A percentile compares a stretch with the other conserved stretches of the same genome.
These are phyloP conservation scores for Neomorphus geoffroyi DNA, from an alignment of 2,797 vertebrate genomes.

Conservation along the genomic window DNA sequence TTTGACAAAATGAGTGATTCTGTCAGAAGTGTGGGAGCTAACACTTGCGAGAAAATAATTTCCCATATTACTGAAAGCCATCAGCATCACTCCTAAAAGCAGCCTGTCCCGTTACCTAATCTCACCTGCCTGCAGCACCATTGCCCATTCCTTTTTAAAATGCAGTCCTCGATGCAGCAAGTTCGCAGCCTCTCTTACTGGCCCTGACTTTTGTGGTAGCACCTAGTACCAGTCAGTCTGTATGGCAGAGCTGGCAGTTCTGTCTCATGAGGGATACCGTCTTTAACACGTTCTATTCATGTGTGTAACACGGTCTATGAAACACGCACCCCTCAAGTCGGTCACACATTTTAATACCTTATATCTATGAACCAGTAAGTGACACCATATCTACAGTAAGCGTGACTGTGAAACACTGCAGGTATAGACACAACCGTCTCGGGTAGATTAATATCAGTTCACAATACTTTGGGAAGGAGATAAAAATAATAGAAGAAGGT, in stretches of 20 bases:
- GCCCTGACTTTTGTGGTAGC: not conserved
- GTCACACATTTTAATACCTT: not conserved
- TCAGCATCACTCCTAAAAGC: not conserved
- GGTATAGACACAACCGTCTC: not conserved
- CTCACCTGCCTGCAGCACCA: not conserved
- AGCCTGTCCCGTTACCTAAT: not conserved
- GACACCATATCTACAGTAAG: not conserved
- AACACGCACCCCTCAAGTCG: fast-evolving
- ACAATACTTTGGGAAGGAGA: not conserved
- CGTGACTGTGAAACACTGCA: not conserved
- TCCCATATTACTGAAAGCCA: not conserved
- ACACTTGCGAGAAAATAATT: not conserved
- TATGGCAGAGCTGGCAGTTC: not conserved
- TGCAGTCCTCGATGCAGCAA: fast-evolving
- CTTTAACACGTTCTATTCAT: not conserved
- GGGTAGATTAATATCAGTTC: not conserved
- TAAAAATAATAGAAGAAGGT: not conserved
- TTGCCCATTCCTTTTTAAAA: fast-evolving
- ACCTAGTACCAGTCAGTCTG: not conserved
- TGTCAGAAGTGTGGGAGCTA: not conserved
- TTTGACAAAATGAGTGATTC: not conserved
- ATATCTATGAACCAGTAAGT: not conserved
- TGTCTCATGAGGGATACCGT: not conserved
- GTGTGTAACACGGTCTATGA: not conserved
- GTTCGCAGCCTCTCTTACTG: not conserved